Conservation (phyloP, 2,888 invertebrate species). For the Caenorhabditis sp. region DNA sequence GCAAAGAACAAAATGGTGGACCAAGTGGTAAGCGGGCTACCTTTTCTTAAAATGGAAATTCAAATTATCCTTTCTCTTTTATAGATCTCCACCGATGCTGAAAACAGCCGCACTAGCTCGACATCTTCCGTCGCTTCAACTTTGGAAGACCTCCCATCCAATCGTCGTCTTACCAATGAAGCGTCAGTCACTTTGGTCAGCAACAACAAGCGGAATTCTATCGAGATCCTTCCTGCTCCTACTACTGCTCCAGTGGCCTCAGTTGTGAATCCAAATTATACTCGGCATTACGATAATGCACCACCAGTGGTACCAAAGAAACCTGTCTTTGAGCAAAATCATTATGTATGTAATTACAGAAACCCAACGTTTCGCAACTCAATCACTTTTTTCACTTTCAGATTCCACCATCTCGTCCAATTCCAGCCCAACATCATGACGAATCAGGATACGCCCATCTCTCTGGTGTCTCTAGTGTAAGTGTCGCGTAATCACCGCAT, state of each 20-base stretch:
- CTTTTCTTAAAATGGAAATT: too few species aligned
- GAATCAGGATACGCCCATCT: constrained; percentile 37
- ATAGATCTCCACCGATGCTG: too few species aligned
- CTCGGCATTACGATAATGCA: not conserved
- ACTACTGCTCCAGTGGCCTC: not conserved
- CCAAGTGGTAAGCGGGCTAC: not conserved
- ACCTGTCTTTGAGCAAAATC: constrained; percentile 17
- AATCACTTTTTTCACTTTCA: too few species aligned
- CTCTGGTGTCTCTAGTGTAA: constrained; percentile 40
- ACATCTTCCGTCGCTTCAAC: constrained; percentile 52
- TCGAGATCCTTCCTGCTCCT: constrained; percentile 18
- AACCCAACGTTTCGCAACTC: not conserved
- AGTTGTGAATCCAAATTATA: constrained; percentile 1
- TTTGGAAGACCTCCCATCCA: constrained; percentile 45
- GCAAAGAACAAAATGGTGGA: constrained; percentile 12
- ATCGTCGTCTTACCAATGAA: constrained; percentile 33
- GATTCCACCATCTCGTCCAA: constrained; percentile 22
- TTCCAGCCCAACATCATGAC: constrained; percentile 40
- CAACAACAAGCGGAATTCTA: constrained; percentile 35
- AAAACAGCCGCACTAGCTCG: constrained; percentile 21
- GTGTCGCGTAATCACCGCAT: constrained; percentile 41
- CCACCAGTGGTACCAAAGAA: constrained; percentile 32
- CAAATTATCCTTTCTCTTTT: too few species aligned
- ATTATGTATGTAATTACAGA: too few species aligned
- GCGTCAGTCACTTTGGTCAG: constrained; percentile 27